phyloP scores from a whole-genome alignment of 2,797 vertebrate genomes.

The Danionella dracula region DNA sequence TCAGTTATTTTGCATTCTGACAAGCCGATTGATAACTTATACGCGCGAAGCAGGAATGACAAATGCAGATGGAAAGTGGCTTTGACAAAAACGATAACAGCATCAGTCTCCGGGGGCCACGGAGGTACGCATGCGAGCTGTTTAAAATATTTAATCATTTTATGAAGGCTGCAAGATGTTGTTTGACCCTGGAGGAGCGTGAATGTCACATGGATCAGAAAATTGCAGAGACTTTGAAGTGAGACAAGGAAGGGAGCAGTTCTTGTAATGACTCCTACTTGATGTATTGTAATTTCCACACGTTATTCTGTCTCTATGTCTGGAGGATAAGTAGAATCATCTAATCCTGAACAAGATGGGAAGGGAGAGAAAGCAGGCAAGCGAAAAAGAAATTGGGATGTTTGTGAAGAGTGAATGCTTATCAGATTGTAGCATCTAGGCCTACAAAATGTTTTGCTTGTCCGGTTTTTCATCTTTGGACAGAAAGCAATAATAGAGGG shows the following conservation, averaged over 20 bases:
- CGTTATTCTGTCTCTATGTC: conserved; percentile 57
- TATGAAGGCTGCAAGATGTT: conserved; percentile 95
- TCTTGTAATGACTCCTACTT: conserved; percentile 78
- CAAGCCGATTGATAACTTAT: conserved; percentile 99
- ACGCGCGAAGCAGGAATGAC: conserved; percentile 95
- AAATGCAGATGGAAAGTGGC: conserved; percentile 98
- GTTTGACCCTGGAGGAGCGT: conserved; percentile 99
- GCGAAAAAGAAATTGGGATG: conserved; percentile 12
- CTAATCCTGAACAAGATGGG: conserved; percentile 79
- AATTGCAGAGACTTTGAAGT: conserved; percentile 97
- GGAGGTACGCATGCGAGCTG: conserved; percentile 94
- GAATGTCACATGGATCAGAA: conserved; percentile 97
- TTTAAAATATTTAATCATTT: conserved; percentile 99
- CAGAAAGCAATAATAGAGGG: conserved; percentile 36
- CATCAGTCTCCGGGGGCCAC: conserved; percentile 92
- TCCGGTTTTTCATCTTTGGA: conserved; percentile 38
- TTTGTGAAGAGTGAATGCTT: conserved; percentile 39
- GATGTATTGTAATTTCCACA: conserved; percentile 82
- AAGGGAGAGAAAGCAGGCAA: conserved; percentile 6
- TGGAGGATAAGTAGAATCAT: conserved; percentile 69
- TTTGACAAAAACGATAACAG: conserved; percentile 99
- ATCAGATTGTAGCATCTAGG: conserved; percentile 39
- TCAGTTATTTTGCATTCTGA: conserved; percentile 99
- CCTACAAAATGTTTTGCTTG: conserved; percentile 41
- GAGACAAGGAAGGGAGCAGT: conserved; percentile 65